Evolutionary conservation across 2,888 invertebrate species (phyloP), one percentile per base, ranked within the genome.

Genomic region (Chloroclystis v-ata): DNA sequence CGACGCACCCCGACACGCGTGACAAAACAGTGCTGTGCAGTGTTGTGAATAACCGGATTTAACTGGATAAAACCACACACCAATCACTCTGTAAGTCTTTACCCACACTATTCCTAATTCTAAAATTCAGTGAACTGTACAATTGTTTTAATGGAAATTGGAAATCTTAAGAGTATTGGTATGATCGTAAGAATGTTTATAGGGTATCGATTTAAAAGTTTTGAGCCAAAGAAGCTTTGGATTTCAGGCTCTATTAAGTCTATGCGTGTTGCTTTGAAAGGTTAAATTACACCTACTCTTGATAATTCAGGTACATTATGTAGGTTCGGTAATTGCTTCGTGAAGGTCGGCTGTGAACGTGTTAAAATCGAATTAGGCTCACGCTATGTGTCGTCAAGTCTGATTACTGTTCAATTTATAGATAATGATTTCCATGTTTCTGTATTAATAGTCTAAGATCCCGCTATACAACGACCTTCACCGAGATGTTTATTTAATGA

Each of bases 1-100:
- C 61, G 85, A 85, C 84, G 79, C 73, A 50, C 52, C 28, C 12
- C 57, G 60, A 59, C 71, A 66, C 68, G 67, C 74, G 75, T 73
- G 54, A 50, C 53, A 30, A 42, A 43, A 33, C 44, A 56, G 63
- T 59, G 58, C 49, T 52, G 70, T 75, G 69, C 33, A 46, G 54
- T 54, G 48, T 52, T 56, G 62, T 59, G 47, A 37, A 50, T 51
- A 49, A 71, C 75, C 69, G 77, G 76, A 72, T 75, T 75, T 67
- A 56, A 66, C 75, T 68, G 69, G 70, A 67, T 58, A 40, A 45
- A 65, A 61, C 68, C 67, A 69, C 57, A 63, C 61, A 20, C 7
- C 60, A 50, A 64, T 60, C 63, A 62, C 57, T 67, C 57, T 64
- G 83, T 83, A 61, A 82, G 84, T 83, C 75, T 16, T n/a, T 24